A percentile compares a stretch with the other conserved stretches of the same genome.
Evolutionary conservation across 2,113 vertebrate genomes (phyloP).

Genomic region (Scytalopus superciliaris): DNA sequence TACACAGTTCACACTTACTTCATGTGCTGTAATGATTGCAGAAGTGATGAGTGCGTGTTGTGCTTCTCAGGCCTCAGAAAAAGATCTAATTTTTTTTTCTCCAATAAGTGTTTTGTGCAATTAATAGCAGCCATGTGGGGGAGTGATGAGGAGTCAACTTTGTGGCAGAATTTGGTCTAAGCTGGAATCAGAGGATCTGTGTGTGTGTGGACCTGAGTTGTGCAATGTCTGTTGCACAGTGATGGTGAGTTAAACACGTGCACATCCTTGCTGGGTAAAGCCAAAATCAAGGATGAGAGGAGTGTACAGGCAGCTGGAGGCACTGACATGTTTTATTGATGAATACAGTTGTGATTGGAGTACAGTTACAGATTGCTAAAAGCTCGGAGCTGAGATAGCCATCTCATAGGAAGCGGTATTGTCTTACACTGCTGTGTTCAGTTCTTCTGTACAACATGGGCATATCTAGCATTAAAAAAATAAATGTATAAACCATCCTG

Average conservation of each 20-base stretch:
- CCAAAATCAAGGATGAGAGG: neutral
- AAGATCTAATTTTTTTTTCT: neutral
- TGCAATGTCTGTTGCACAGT: fast-evolving
- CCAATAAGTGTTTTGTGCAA: neutral
- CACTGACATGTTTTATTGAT: neutral
- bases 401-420: neutral
- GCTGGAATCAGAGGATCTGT: neutral
- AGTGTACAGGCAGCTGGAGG: neutral
- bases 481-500: neutral
- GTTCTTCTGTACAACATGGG: neutral
- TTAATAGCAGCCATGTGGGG: neutral
- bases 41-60: neutral
- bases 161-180: neutral
- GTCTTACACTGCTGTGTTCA: neutral
- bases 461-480: neutral
- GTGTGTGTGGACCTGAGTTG: neutral
- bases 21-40: neutral
- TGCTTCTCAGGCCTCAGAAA: neutral
- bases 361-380: neutral
- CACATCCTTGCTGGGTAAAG: neutral
- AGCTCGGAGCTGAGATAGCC: neutral
- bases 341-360: neutral
- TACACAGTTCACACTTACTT: neutral
- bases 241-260: fast-evolving
- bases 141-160: neutral